These are phyloP conservation scores for Cheilosia impressa DNA, from an alignment of 2,888 invertebrate species.

Conservation along the genomic window DNA sequence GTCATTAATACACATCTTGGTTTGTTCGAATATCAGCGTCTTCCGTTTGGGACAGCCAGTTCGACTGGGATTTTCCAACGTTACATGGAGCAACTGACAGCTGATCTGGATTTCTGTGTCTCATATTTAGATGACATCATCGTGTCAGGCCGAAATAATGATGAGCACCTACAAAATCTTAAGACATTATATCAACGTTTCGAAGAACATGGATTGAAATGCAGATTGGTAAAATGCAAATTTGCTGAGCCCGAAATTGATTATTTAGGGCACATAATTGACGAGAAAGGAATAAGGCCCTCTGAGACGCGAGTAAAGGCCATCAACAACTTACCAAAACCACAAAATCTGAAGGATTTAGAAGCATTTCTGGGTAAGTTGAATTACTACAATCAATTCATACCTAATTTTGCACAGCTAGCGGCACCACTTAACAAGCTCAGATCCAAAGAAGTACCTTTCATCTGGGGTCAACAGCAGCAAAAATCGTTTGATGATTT, in stretches of 20 bases:
- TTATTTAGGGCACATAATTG: conserved; percentile 77
- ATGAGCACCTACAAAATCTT: conserved; percentile 53
- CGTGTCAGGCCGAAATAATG: conserved; percentile 58
- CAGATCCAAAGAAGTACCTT: too few species aligned
- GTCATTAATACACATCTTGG: conserved; percentile 27
- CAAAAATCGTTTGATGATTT: too few species aligned
- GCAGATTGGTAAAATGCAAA: conserved; percentile 75
- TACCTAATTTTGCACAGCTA: conserved; percentile 42
- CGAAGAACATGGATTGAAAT: conserved; percentile 27
- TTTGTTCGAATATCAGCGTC: conserved; percentile 13
- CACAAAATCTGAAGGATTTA: conserved; percentile 75
- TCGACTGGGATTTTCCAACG: conserved; percentile 32
- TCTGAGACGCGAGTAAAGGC: too few species aligned
- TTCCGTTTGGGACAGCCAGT: background rate
- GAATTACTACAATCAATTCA: conserved; percentile 39
- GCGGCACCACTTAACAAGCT: too few species aligned
- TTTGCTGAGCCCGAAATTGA: conserved; percentile 76
- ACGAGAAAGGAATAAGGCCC: conserved; percentile 72
- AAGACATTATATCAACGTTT: conserved; percentile 36
- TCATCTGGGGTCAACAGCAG: too few species aligned
- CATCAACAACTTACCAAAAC: conserved; percentile 75
- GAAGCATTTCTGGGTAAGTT: conserved; percentile 77
- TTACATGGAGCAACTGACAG: conserved; percentile 36
- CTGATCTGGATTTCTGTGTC: conserved; percentile 28
- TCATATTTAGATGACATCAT: conserved; percentile 77